phyloP scores from a whole-genome alignment of 2,797 vertebrate species.

The Brotula barbata region DNA sequence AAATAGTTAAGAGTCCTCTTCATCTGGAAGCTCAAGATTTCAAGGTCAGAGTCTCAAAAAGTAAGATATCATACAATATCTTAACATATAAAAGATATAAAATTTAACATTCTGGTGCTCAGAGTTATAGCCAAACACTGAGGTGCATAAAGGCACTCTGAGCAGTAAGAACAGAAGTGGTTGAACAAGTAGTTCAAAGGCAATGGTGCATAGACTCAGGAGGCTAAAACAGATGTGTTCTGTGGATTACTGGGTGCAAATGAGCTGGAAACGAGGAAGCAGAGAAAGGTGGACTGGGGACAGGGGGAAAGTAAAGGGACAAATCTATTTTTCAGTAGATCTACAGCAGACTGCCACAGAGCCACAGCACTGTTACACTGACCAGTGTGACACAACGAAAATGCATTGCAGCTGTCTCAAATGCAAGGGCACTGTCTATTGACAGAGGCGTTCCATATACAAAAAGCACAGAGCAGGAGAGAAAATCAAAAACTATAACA shows the following conservation, averaged over 20 bases:
- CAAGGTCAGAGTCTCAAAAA: constrained; percentile 58
- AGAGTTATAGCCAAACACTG: constrained; percentile 63
- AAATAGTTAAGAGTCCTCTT: constrained; percentile 53
- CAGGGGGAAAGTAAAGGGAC: constrained; percentile 21
- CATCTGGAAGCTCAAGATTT: constrained; percentile 36
- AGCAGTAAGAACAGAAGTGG: constrained; percentile 42
- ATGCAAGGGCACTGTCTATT: constrained; percentile 56
- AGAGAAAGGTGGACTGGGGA: constrained; percentile 19
- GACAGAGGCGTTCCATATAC: constrained; percentile 58
- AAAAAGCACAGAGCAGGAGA: constrained; percentile 38
- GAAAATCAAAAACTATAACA: constrained; percentile 50
- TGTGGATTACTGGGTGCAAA: constrained; percentile 55
- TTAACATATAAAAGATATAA: constrained; percentile 30
- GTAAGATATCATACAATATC: constrained; percentile 30
- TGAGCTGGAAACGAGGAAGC: constrained; percentile 34
- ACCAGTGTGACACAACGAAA: constrained; percentile 9
- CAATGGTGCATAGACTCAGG: constrained; percentile 28
- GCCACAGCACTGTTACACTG: not conserved
- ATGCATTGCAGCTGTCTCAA: constrained; percentile 30
- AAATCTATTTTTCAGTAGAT: constrained; percentile 7
- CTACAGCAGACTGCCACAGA: constrained; percentile 17
- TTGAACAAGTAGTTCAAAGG: constrained; percentile 61
- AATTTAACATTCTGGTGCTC: constrained; percentile 39
- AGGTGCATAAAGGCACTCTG: constrained; percentile 35
- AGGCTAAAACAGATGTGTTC: constrained; percentile 71